phyloP scores from a whole-genome alignment of 2,888 invertebrate species.

The Habroteleia sp. region DNA sequence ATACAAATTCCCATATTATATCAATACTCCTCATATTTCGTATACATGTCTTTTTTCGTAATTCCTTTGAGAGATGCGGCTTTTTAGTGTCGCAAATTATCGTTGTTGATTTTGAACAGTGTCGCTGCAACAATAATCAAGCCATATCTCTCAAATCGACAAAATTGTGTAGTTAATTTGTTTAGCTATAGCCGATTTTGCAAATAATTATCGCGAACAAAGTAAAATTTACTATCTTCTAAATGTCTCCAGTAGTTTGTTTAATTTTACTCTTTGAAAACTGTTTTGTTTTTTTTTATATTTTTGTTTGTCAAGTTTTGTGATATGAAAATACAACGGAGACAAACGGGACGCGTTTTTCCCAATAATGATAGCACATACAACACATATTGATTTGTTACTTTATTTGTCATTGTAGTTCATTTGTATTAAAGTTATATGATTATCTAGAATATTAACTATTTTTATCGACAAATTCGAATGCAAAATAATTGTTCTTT shows the following conservation, averaged over 20 bases:
- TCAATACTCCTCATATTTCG: conserved; percentile 80
- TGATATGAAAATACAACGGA: conserved; percentile 17
- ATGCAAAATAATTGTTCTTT: conserved; percentile 24
- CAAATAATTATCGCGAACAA: conserved; percentile 30
- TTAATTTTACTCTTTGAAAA: conserved; percentile 1
- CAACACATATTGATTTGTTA: conserved; percentile 34
- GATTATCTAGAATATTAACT: conserved; percentile 13
- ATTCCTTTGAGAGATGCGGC: conserved; percentile 75
- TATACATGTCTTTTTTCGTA: conserved; percentile 73
- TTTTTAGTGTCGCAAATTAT: conserved; percentile 45
- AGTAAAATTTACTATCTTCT: not conserved
- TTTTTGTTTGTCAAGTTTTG: conserved; percentile 7
- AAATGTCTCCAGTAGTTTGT: conserved; percentile 36
- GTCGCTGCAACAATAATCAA: conserved; percentile 51
- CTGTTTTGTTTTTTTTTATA: not conserved
- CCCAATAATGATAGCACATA: conserved; percentile 34
- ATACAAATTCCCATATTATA: conserved; percentile 81
- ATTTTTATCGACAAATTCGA: conserved; percentile 6
- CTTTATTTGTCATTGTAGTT: conserved; percentile 46
- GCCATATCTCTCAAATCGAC: conserved; percentile 73
- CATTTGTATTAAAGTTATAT: conserved; percentile 33
- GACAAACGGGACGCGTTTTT: conserved; percentile 27
- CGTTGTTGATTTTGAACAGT: conserved; percentile 17
- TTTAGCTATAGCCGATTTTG: conserved; percentile 71
- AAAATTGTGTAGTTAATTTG: conserved; percentile 72